Percentiles rank a stretch among this genome's conserved stretches.
Evolutionary conservation across 2,888 invertebrate genomes (phyloP).

Genomic region (Heliconius erato): DNA sequence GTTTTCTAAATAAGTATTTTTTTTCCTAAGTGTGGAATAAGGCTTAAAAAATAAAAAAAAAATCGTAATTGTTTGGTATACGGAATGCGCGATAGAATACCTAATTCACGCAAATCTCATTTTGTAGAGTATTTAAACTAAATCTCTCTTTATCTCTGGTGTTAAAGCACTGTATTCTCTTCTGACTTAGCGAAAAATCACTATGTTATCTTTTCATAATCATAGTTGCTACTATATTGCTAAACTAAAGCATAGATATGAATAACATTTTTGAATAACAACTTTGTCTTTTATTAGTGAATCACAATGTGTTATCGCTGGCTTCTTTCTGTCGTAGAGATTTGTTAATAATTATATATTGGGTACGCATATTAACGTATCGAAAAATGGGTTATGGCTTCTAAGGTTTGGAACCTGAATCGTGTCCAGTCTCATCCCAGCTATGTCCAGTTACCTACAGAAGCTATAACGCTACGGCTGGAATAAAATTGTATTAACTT

Average conservation of each 20-base stretch:
- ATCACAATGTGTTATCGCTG: too few species aligned
- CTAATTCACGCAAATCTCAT: background rate
- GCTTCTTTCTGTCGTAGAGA: too few species aligned
- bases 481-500: constrained; percentile 25
- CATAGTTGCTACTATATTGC: background rate
- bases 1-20: too few species aligned
- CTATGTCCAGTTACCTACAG: constrained; percentile 17
- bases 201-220: background rate
- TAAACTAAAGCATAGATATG: background rate
- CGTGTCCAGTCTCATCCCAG: background rate
- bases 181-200: background rate
- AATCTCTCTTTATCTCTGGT: background rate
- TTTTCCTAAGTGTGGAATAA: too few species aligned
- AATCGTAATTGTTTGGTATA: too few species aligned
- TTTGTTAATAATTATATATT: too few species aligned
- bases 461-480: background rate
- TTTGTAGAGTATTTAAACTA: background rate
- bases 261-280: background rate
- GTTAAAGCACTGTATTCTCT: background rate
- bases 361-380: too few species aligned
- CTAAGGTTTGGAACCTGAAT: too few species aligned
- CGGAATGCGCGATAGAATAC: too few species aligned
- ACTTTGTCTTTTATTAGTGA: background rate
- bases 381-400: too few species aligned
- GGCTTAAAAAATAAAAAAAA: too few species aligned